Percentiles rank a stretch among this genome's conserved stretches.
phyloP scores from a whole-genome alignment of 2,888 invertebrate genomes.

The Rosalia funebris region DNA sequence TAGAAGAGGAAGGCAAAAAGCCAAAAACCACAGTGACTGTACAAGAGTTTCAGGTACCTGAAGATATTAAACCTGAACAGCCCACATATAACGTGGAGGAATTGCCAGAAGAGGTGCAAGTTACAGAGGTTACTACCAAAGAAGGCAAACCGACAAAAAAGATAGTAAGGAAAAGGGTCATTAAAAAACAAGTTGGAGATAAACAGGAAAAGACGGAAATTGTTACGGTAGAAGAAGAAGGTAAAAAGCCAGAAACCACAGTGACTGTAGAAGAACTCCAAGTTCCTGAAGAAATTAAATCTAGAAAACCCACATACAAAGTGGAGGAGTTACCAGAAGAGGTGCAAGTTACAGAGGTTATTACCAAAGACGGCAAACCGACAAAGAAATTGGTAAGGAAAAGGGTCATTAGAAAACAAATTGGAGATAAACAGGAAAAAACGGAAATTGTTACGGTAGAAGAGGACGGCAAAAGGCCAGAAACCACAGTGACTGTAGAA shows the following conservation, averaged over 20 bases:
- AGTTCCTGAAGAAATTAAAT: slow-evolving; percentile 30
- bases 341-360: slow-evolving; percentile 53
- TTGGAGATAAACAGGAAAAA: slow-evolving; percentile 57
- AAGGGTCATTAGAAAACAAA: slow-evolving; percentile 43
- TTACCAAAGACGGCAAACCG: slow-evolving; percentile 44
- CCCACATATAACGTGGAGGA: slow-evolving; percentile 3
- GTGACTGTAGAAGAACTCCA: slow-evolving; percentile 62
- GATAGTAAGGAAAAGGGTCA: not conserved
- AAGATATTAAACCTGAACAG: slow-evolving; percentile 40
- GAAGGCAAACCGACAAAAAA: not conserved
- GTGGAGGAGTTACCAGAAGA: slow-evolving; percentile 55
- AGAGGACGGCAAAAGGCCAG: slow-evolving; percentile 50
- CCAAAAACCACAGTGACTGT: slow-evolving; percentile 49
- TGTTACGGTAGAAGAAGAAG: slow-evolving; percentile 63
- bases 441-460: slow-evolving; percentile 53
- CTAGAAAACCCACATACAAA: slow-evolving; percentile 45
- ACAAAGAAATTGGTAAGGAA: slow-evolving; percentile 58
- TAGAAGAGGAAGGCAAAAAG: slow-evolving; percentile 54
- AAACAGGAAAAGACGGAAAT: slow-evolving; percentile 62
- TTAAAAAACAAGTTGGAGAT: slow-evolving; percentile 61
- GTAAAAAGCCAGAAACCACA: not conserved
- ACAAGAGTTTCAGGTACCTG: slow-evolving; percentile 43
- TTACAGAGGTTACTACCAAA: not conserved
- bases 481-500: slow-evolving; percentile 59
- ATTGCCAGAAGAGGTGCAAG: not conserved